phyloP scores from a whole-genome alignment of 2,113 vertebrate species.

The Tenrec ecaudatus region DNA sequence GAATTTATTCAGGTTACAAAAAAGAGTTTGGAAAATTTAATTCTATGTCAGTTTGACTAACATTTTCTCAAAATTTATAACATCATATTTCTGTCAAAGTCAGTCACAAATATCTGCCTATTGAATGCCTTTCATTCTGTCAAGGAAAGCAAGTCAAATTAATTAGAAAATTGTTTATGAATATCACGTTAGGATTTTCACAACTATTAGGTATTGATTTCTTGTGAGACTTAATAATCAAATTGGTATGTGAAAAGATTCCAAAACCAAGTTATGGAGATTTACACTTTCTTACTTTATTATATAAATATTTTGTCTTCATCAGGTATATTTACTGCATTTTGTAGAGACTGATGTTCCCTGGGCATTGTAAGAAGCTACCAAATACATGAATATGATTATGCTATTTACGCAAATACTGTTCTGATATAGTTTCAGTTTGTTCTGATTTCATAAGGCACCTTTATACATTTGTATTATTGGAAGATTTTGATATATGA shows the following conservation, averaged over 20 bases:
- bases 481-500: background rate
- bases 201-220: background rate
- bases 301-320: background rate
- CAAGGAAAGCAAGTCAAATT: background rate
- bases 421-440: background rate
- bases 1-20: constrained; percentile 32
- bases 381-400: background rate
- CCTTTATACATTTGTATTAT: background rate
- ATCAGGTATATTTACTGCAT: background rate
- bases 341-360: too few species aligned
- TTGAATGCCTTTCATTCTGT: background rate
- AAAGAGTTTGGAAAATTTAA: constrained; percentile 5
- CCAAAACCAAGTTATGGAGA: background rate
- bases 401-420: background rate
- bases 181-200: background rate
- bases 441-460: too few species aligned
- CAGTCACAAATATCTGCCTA: background rate
- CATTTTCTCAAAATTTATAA: background rate
- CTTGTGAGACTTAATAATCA: background rate
- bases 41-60: constrained; percentile 1
- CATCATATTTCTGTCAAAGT: background rate
- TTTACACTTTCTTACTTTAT: background rate
- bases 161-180: background rate
- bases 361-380: background rate
- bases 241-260: background rate